Conservation (phyloP, 2,888 invertebrate genomes). For the Blera fallax region DNA sequence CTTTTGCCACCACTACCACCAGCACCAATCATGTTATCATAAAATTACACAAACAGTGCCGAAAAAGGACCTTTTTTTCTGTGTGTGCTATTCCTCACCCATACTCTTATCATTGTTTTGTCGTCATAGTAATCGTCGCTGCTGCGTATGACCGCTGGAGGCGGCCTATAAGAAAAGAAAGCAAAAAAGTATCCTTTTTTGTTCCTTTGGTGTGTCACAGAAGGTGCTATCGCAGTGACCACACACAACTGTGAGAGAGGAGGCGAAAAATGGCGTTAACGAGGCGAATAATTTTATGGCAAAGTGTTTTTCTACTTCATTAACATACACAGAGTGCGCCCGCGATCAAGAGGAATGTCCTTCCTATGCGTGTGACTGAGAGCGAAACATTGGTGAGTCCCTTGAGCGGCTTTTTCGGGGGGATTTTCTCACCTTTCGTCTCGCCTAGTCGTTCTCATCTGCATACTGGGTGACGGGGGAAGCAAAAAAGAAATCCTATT, state of each 20-base stretch:
- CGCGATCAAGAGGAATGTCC: slow-evolving; percentile 36
- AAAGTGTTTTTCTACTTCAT: slow-evolving; percentile 72
- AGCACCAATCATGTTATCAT: slow-evolving; percentile 53
- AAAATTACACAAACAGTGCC: slow-evolving; percentile 37
- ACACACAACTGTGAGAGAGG: slow-evolving; percentile 10
- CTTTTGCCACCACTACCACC: not conserved
- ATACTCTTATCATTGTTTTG: slow-evolving; percentile 62
- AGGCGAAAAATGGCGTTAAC: slow-evolving; percentile 71
- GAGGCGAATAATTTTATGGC: slow-evolving; percentile 72
- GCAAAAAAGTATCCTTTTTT: slow-evolving; percentile 30
- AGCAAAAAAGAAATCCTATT: slow-evolving; percentile 55
- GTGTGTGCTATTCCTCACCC: not conserved
- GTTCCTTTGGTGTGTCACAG: slow-evolving; percentile 16
- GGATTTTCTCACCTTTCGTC: slow-evolving; percentile 60
- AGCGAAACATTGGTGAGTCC: not conserved
- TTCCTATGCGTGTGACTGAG: not conserved
- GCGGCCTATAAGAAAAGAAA: slow-evolving; percentile 10
- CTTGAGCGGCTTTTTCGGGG: slow-evolving; percentile 16
- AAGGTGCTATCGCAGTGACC: slow-evolving; percentile 41
- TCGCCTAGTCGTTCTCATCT: slow-evolving; percentile 46
- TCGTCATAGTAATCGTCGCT: slow-evolving; percentile 58
- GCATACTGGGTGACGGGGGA: slow-evolving; percentile 42
- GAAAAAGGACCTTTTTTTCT: slow-evolving; percentile 34
- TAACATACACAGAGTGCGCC: slow-evolving; percentile 55
- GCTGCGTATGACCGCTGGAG: slow-evolving; percentile 58